Evolutionary conservation across 2,888 invertebrate species (phyloP), one percentile per base, ranked within the genome.

Genomic region (Aelia acuminata): DNA sequence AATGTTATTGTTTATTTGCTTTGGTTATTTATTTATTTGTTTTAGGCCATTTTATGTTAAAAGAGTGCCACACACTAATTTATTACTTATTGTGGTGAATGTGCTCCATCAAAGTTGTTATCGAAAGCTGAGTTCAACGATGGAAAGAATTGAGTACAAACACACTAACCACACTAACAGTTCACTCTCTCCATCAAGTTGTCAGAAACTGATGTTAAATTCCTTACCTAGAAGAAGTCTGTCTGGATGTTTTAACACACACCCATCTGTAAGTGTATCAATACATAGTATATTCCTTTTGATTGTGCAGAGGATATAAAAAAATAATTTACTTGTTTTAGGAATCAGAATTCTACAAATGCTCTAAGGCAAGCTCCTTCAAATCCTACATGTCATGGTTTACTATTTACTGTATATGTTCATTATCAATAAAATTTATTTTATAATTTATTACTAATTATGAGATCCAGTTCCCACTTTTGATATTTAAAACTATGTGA

Each of bases 221-320:
- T 93, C 94, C 88, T 93, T 96, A 90, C 93, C 94, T 7, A 93
- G 96, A 50, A 93, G 96, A 90, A 93, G 95, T 89, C 93, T 96
- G 47, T 94, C 95, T 89, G 96, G 95, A 88, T 97, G 97, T 92
- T 97, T 94, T 91, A 96, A 96, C 87, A 95, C 95, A 91, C 95
- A 97, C 92, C 94, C 95, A 63, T 93, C 94, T 88, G 90, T 89
- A 89, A 86, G 86, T 63, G 31, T 26, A 31, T 49, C 20, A 43
- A 31, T 22, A 43, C 39, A 43, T 43, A 43, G 22, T 31, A 43
- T 75, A 15, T 39, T 75, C n/a, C n/a, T 75, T 75, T 75, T 39
- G 8, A 70, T 70, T 15, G 35, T 35, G 18, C 18, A 20, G 2
- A 4, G 35, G 18, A 70, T 13, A 35, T 70, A 22, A n/a, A 15